Evolutionary conservation across 2,888 invertebrate species (phyloP).

Genomic region (Linnaemya vulpina): DNA sequence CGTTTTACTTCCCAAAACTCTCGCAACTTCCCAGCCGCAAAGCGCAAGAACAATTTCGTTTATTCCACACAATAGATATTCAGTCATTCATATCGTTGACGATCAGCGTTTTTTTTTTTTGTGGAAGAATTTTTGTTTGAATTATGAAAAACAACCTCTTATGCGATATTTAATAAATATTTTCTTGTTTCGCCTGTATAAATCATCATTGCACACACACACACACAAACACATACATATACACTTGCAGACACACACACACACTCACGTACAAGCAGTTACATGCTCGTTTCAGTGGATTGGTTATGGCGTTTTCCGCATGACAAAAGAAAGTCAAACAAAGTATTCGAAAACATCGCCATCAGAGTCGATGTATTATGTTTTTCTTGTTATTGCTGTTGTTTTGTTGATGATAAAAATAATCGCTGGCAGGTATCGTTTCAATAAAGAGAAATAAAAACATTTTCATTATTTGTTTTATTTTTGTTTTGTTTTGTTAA

Average conservation of each 20-base stretch:
- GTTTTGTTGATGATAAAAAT: conserved; percentile 68
- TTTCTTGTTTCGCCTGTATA: conserved; percentile 57
- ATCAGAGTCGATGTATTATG: conserved; percentile 54
- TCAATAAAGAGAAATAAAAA: conserved; percentile 19
- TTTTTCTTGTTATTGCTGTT: conserved; percentile 59
- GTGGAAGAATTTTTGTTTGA: conserved; percentile 54
- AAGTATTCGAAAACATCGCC: conserved; percentile 66
- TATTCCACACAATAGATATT: conserved; percentile 59
- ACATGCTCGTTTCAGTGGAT: conserved; percentile 50
- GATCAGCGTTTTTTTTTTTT: conserved; percentile 63
- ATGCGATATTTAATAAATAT: conserved; percentile 62
- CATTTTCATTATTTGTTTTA: no score
- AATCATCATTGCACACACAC: conserved; percentile 49
- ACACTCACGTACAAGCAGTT: not conserved
- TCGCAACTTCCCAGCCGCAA: conserved; percentile 61
- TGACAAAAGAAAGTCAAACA: conserved; percentile 72
- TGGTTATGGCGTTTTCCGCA: conserved; percentile 69
- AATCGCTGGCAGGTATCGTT: conserved; percentile 67
- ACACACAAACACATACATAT: not conserved
- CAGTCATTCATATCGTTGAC: conserved; percentile 70
- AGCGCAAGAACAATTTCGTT: conserved; percentile 41
- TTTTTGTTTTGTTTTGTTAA: conserved; percentile 27
- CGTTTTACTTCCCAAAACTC: conserved; percentile 47
- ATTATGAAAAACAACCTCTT: conserved; percentile 64
- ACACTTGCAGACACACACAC: not conserved